Conservation (phyloP, 2,113 vertebrate genomes). For the Conger conger region DNA sequence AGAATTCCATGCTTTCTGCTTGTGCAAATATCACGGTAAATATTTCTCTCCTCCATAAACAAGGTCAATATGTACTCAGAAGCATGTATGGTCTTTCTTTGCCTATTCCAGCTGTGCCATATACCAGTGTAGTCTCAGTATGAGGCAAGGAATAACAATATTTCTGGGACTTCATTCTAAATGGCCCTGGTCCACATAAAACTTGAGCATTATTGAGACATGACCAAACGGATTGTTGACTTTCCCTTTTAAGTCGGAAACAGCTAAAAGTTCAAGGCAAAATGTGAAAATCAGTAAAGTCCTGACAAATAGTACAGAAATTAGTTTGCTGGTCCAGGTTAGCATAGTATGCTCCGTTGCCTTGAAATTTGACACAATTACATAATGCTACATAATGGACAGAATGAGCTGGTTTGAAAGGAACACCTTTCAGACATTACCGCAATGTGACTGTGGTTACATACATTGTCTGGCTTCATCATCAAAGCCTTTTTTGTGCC, state of each 20-base stretch:
- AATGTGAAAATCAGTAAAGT: not conserved
- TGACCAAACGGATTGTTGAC: not conserved
- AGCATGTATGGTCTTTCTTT: not conserved
- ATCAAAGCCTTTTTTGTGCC: not conserved
- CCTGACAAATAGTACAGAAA: not conserved
- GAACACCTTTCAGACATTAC: not conserved
- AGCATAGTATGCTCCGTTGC: not conserved
- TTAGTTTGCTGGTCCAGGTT: not conserved
- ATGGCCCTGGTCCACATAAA: not conserved
- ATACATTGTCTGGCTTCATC: not conserved
- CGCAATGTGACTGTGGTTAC: not conserved
- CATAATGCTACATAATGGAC: not conserved
- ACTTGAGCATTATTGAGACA: not conserved
- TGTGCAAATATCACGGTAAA: not conserved
- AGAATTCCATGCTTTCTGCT: not conserved
- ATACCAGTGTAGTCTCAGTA: not conserved
- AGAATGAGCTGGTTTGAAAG: not conserved
- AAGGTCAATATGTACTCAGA: not conserved
- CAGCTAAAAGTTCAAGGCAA: not conserved
- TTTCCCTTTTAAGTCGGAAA: not conserved
- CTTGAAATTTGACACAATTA: not conserved
- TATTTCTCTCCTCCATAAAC: not conserved
- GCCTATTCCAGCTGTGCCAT: not conserved
- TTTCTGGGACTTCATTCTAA: not conserved
- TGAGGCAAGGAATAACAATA: conserved; percentile 2